phyloP scores from a whole-genome alignment of 2,888 invertebrate genomes.

The Pandemis cinnamomeana region DNA sequence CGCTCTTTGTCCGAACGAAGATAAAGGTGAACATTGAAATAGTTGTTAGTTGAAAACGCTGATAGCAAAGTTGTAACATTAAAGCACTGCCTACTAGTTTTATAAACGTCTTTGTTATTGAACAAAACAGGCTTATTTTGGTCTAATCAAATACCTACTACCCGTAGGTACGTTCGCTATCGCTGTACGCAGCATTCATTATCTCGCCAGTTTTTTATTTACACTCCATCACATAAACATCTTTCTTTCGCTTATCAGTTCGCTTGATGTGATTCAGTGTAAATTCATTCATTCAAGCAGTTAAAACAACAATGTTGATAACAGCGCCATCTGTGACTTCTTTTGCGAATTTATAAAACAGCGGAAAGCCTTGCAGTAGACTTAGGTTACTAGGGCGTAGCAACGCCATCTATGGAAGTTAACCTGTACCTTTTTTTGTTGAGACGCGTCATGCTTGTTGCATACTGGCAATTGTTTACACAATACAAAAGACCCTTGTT shows the following conservation, averaged over 20 bases:
- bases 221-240: conserved; percentile 52
- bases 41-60: background rate
- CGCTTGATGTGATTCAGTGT: conserved; percentile 41
- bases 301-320: conserved; percentile 30
- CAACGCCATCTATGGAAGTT: conserved; percentile 65
- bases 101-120: background rate
- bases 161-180: conserved; percentile 40
- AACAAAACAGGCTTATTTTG: conserved; percentile 4
- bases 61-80: background rate
- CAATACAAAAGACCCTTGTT: conserved; percentile 84
- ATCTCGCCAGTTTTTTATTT: conserved; percentile 46
- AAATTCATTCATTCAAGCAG: conserved; percentile 39
- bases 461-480: conserved; percentile 83
- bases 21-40: background rate
- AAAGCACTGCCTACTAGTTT: conserved; percentile 14
- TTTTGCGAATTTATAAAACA: conserved; percentile 45
- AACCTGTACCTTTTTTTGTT: conserved; percentile 73
- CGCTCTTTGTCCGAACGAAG: background rate
- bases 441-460: conserved; percentile 80
- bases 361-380: conserved; percentile 31
- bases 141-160: conserved; percentile 22
- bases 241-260: conserved; percentile 49
- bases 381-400: conserved; percentile 18
- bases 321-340: conserved; percentile 63
- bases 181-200: conserved; percentile 27